Evolutionary conservation across 1,140 invertebrate genomes (phyloP), one percentile per base, ranked within the genome.

Genomic region (Cecropterus lyciades): DNA sequence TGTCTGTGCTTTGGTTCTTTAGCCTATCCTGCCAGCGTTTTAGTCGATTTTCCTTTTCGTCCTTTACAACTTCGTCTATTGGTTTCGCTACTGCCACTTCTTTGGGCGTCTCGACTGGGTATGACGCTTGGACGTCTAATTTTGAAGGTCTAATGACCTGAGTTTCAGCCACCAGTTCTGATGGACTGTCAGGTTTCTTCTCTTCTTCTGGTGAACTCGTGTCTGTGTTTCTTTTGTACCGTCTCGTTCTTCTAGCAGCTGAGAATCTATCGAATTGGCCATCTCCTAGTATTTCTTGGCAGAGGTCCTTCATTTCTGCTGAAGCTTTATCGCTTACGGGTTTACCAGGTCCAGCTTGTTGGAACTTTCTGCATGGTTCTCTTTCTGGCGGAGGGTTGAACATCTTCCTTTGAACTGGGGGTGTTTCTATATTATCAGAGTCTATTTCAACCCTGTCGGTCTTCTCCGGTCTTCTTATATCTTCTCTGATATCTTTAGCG

Each of bases 391-490:
- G 93, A 9, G 94, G 94, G 66, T 93, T 94, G 76, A 96, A 95
- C 2, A 95, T 87, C 77, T 95, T 94, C 59, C 97, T 93, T 9
- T 95, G 96, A 0, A 95, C 95, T 0, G 97, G 97, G 4, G 97
- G 97, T 4, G 97, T 98, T 93, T 98, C 97, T 13, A 98, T 97
- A 72, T 98, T 98, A 71, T 98, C 97, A 2, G 96, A 96, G 83
- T 98, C 97, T 9, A 98, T 97, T 80, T 98, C 97, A 17, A 96
- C 95, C 78, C 95, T 96, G 73, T 97, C 96, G 0, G 80, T 73
- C 53, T 71, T 92, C 89, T 70, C 94, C 84, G 73, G 88, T 75
- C 80, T n/a, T n/a, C n/a, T n/a, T n/a, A n/a, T n/a, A n/a, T n/a
- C n/a, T n/a, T n/a, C n/a, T n/a, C n/a, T 95, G 67, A 69, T 75